Percentiles rank a stretch among this genome's conserved stretches.
Evolutionary conservation across 2,113 vertebrate genomes (phyloP).

Genomic region (Anhinga rufa): DNA sequence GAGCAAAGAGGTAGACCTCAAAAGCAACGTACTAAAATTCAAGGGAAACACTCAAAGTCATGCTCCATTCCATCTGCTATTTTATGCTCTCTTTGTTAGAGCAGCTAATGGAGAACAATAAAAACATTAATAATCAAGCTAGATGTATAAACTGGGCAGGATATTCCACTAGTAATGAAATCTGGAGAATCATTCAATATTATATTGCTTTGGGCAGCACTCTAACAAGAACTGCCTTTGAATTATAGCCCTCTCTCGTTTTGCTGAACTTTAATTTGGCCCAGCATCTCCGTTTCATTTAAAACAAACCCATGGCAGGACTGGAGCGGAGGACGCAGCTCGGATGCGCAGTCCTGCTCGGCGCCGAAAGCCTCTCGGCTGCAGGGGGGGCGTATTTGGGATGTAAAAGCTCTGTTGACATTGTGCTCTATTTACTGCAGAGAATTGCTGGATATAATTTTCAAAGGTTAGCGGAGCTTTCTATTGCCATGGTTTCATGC

Average conservation of each 20-base stretch:
- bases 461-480: not conserved
- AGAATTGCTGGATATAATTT: conserved; percentile 15
- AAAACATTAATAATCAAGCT: conserved; percentile 48
- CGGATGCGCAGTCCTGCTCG: not conserved
- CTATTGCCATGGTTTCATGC: conserved; percentile 3
- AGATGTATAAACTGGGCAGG: conserved; percentile 44
- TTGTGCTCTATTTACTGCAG: conserved; percentile 10
- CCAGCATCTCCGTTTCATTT: not conserved
- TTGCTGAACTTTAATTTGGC: conserved; percentile 50
- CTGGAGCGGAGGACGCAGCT: not conserved
- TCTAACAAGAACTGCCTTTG: conserved; percentile 18
- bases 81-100: conserved; percentile 7
- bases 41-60: not conserved
- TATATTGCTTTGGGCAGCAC: conserved; percentile 29
- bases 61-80: not conserved
- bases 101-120: conserved; percentile 35
- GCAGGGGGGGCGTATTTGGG: not conserved
- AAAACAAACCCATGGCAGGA: not conserved
- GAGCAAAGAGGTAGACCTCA: not conserved
- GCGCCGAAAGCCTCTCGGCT: not conserved
- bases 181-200: conserved; percentile 9
- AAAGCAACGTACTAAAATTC: not conserved
- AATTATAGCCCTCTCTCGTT: conserved; percentile 5
- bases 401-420: not conserved
- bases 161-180: conserved; percentile 39